Evolutionary conservation across 2,113 vertebrate species (phyloP), one percentile per base, ranked within the genome.

Genomic region (Calyptommatus sinebrachiatus): DNA sequence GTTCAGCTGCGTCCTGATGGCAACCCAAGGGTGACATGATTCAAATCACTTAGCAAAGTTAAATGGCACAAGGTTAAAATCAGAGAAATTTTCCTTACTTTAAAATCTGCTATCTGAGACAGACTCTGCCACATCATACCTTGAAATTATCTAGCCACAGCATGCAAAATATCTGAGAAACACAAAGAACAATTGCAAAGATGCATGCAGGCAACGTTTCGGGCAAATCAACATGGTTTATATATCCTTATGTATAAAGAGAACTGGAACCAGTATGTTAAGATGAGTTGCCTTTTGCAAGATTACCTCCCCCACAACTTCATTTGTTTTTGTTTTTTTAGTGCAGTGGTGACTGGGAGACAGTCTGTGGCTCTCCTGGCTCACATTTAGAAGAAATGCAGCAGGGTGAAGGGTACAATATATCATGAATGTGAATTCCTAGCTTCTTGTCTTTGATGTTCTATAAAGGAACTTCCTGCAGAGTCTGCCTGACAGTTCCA

Each of bases 291-390:
- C 67, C 78, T 67, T 57, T 57, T 18, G 18, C 28, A 69, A 48
- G 28, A 29, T 87, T 86, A 79, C 2, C 8, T 62, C 76, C 81
- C 28, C 83, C 10, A 71, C 70, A 85, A 65, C 74, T 57, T 57
- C 18, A 18, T 9, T 12, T 50, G 50, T 16, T 57, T 18, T 57
- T 14, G 14, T 18, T 18, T 57, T 57, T 57, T 57, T 6, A 75
- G 26, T 60, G 10, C 2, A 2, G 24, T 24, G 77, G 77, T 84
- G 65, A 80, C 71, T 48, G n/a, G 14, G 1, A 68, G 62, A 31
- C 75, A 62, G 9, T 46, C 71, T 28, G 0, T 35, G 41, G 21
- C 24, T 73, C 84, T 71, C 86, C 57, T 60, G 26, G 29, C 76
- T 85, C 62, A 73, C 8, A n/a, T 77, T 80, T 66, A 81, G 75